Evolutionary conservation across 1,140 invertebrate species (phyloP), one percentile per base, ranked within the genome.

Genomic region (Platorchestia sp.): DNA sequence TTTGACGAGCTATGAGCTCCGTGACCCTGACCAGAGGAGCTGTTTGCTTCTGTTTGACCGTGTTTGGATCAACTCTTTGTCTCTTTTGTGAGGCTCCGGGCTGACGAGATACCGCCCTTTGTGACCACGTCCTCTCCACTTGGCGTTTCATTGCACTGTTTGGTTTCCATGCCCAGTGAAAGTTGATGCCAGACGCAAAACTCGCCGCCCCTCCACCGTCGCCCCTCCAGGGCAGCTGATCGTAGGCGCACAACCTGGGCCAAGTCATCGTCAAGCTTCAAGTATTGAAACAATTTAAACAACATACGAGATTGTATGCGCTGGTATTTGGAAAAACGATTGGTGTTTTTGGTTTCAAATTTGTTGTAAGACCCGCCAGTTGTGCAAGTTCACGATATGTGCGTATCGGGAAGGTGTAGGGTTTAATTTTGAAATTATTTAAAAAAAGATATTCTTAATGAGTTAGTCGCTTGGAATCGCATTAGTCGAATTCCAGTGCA

Each of bases 31-130:
- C 87, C 87, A 89, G 87, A 14, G 87, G 43, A 5, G 87, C n/a
- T 89, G 87, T 89, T 89, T 89, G 87, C 87, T 89, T 89, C 87
- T 89, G 36, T 89, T 89, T 89, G 87, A 3, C 43, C 27, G 41
- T 89, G 87, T 89, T 89, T 89, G 87, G 87, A 89, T 89, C 87
- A 89, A 42, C 87, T 89, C 87, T 89, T 44, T 89, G 87, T 89
- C 87, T 89, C 87, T 89, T 89, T 89, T 89, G 87, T 89, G n/a
- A 41, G 87, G 43, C 27, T 27, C 10, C 41, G 5, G 87, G 87
- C 87, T 42, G 87, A 89, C 87, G 87, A 89, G 87, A 42, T 89
- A 41, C 87, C 87, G 87, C 87, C 43, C 87, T 89, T 89, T 89
- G 87, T 89, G 87, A 44, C 43, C 87, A 44, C 87, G 41, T 42